Base-by-base conservation (phyloP, 2,888 invertebrate species). In the Hyposoter didymator region DNA sequence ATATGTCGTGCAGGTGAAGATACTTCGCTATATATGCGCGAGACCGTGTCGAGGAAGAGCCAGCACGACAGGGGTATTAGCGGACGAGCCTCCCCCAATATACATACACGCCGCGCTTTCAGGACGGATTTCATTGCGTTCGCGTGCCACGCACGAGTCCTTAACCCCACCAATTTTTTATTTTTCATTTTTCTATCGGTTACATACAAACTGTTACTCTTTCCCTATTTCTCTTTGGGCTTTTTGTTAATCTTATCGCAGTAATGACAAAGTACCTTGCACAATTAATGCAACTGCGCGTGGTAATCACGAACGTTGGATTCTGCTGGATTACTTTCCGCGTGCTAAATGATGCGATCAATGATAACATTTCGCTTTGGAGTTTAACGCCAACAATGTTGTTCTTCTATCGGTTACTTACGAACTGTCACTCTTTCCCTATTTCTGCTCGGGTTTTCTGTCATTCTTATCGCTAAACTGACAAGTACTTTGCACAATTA, bases 1-100 rank as follows among this genome's bases (percentile, higher is more conserved):
- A 92, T 92, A 92, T 92, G 92, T 90, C 87, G 91, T 90, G 92
- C 92, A 92, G 92, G 92, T 92, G 92, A 92, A 92, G 90, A 90
- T 88, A 89, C 88, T 49, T 75, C 80, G 66, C 80, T 85, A 74
- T 87, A 80, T 78, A 81, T 86, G 74, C 84, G 81, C 78, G 81
- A 84, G 84, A 86, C 82, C 82, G 85, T 82, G 82, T 82, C 81
- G 84, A 75, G 62, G 69, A 78, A 55, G 47, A 64, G 28, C 47
- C 32, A 62, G 69, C 78, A 78, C 78, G 78, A 70, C 69, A 35
- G 55, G 69, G 59, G 73, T 78, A 83, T 83, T 78, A 74, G 84
- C 78, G 66, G 70, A 81, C 22, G 76, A 74, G 66, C 62, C 81
- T 75, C 81, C 86, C 81, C 66, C 84, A 67, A 84, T 85, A 70